Evolutionary conservation across 1,140 invertebrate genomes (phyloP), one percentile per base, ranked within the genome.

Genomic region (Agrilus planipennis): DNA sequence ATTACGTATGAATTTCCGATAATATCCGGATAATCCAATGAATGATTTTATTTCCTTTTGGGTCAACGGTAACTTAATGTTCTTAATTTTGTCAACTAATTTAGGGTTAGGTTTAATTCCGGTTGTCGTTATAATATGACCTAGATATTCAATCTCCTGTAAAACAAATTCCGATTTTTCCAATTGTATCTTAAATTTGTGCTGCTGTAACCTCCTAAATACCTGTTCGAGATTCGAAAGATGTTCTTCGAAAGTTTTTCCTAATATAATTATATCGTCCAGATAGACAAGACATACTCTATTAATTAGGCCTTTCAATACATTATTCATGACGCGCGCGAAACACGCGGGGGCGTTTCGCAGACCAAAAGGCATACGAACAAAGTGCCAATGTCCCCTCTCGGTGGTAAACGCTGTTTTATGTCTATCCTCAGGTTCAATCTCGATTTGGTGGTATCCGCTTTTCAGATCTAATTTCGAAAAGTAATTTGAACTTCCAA

Each of bases 371-470:
- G 62, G 58, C 57, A 66, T 60, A 22, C 57, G 35, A 2, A 37
- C 31, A 32, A 58, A 67, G 36, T 57, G 49, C 22, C 52, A 59
- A 46, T 57, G 52, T 0, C 54, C 58, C 17, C 44, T 18, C 38
- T 50, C 29, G 11, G 45, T 52, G 2, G 36, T 45, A 52, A 72
- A 71, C 0, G 64, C 65, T 0, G 68, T 72, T 50, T 68, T 71
- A 2, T 54, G 28, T 15, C 18, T 46, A 41, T 58, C 54, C 5
- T 55, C 41, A 22, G 43, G 15, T 11, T 55, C 41, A 2, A 72
- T 41, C 5, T 44, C 38, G 14, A 72, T 51, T 47, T 73, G 67
- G 51, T 57, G 64, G 49, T 63, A 73, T 2, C 68, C 70, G 32
- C 45, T 53, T 0, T 38, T 43, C 9, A 67, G 30, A 50, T 72